phyloP scores from a whole-genome alignment of 2,888 invertebrate genomes.

The Conistra vaccinii region DNA sequence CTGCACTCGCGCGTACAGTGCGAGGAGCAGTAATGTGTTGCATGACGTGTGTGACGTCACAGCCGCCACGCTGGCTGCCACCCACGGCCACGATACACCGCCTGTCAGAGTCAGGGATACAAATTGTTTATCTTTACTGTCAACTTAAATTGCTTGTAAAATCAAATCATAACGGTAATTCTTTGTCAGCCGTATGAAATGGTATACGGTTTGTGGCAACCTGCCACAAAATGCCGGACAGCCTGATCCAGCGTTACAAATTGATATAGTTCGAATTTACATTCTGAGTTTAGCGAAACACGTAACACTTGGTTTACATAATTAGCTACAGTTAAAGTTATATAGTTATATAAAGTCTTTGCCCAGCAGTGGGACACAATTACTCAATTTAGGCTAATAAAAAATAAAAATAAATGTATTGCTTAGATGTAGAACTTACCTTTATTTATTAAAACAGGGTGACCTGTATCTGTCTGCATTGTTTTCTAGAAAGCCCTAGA shows the following conservation, averaged over 20 bases:
- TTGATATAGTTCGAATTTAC: neutral
- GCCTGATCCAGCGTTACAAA: neutral
- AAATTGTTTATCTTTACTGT: neutral
- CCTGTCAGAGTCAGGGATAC: neutral
- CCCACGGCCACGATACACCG: neutral
- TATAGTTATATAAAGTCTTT: too few relatives aligned
- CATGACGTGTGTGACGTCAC: conserved; percentile 11
- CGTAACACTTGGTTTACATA: neutral
- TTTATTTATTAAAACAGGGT: too few relatives aligned
- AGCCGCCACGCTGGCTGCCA: conserved; percentile 5
- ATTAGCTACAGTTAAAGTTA: neutral
- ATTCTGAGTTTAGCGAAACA: too few relatives aligned
- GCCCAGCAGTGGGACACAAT: too few relatives aligned
- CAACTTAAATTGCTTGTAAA: neutral
- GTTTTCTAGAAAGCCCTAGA: neutral
- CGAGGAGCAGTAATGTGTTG: neutral
- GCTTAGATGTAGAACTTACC: neutral
- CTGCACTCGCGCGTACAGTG: too few relatives aligned
- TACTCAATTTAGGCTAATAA: too few relatives aligned
- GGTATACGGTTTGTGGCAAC: neutral
- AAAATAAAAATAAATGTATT: too few relatives aligned
- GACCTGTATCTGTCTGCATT: neutral
- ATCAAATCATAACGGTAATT: neutral
- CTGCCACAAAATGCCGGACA: neutral
- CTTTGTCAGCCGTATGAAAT: neutral